Percentiles rank a stretch among this genome's conserved stretches.
These are phyloP conservation scores for Drosophila sproati DNA, from an alignment of 1,140 invertebrate species.

Conservation along the genomic window DNA sequence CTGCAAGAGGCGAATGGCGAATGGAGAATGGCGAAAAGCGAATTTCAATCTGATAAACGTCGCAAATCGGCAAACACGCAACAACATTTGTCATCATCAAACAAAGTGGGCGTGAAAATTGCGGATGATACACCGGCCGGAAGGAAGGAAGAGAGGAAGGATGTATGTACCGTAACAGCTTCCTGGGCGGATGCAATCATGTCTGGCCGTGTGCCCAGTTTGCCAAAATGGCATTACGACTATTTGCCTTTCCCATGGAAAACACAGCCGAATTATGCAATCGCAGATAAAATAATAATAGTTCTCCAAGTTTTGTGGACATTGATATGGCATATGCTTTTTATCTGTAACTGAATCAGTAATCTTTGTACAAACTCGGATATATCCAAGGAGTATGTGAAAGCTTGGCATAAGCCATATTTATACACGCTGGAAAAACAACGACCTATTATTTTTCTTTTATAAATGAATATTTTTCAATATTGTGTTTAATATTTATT, in stretches of 20 bases:
- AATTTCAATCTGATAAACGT: constrained; percentile 70
- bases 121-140: constrained; percentile 59
- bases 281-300: constrained; percentile 50
- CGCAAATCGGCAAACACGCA: constrained; percentile 74
- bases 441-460: fast-evolving
- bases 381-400: too few species aligned
- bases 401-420: too few species aligned
- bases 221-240: constrained; percentile 31
- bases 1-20: background rate
- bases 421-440: too few species aligned
- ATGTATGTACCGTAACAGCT: constrained; percentile 48
- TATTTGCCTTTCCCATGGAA: constrained; percentile 75
- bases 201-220: constrained; percentile 57
- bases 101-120: constrained; percentile 83
- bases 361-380: background rate
- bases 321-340: constrained; percentile 50
- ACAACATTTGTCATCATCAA: constrained; percentile 82
- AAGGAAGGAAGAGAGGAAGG: constrained; percentile 34
- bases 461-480: too few species aligned
- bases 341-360: background rate
- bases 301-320: too few species aligned
- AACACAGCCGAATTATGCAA: constrained; percentile 45
- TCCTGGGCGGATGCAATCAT: constrained; percentile 76
- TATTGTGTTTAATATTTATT: too few species aligned
- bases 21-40: background rate